Conservation (phyloP, 1,140 invertebrate species). For the Rhizoglyphus robini region DNA sequence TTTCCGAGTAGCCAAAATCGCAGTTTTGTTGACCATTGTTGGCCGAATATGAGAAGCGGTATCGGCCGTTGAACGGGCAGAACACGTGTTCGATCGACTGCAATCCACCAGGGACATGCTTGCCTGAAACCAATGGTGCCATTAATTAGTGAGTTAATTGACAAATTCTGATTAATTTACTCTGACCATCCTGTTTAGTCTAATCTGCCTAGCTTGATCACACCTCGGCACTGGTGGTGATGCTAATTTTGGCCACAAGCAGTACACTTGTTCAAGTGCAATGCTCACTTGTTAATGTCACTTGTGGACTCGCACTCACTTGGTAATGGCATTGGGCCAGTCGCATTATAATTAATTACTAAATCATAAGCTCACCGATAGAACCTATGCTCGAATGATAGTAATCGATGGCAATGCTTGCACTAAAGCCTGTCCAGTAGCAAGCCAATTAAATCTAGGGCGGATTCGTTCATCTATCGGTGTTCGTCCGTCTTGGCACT, state of each 20-base stretch:
- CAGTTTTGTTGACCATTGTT: constrained; percentile 39
- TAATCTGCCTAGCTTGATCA: not conserved
- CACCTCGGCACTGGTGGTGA: too few relatives aligned
- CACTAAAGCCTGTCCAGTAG: not conserved
- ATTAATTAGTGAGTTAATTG: not conserved
- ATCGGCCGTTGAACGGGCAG: constrained; percentile 50
- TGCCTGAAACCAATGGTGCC: too few relatives aligned
- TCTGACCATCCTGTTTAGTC: too few relatives aligned
- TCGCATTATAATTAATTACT: not conserved
- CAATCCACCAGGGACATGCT: constrained; percentile 25
- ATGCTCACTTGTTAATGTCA: too few relatives aligned
- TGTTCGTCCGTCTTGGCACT: too few relatives aligned
- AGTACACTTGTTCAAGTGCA: too few relatives aligned
- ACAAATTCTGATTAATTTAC: not conserved
- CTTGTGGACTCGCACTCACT: too few relatives aligned
- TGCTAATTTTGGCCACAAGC: too few relatives aligned
- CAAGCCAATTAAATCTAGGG: not conserved
- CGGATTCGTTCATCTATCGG: not conserved
- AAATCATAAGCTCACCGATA: not conserved
- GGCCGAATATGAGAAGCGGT: constrained; percentile 45
- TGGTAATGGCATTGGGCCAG: too few relatives aligned
- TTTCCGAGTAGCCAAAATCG: constrained; percentile 42
- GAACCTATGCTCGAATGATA: not conserved
- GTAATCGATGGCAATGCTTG: not conserved
- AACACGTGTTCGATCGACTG: constrained; percentile 40